Evolutionary conservation across 2,888 invertebrate genomes (phyloP).

Genomic region (Lasioglossum oenotherae): DNA sequence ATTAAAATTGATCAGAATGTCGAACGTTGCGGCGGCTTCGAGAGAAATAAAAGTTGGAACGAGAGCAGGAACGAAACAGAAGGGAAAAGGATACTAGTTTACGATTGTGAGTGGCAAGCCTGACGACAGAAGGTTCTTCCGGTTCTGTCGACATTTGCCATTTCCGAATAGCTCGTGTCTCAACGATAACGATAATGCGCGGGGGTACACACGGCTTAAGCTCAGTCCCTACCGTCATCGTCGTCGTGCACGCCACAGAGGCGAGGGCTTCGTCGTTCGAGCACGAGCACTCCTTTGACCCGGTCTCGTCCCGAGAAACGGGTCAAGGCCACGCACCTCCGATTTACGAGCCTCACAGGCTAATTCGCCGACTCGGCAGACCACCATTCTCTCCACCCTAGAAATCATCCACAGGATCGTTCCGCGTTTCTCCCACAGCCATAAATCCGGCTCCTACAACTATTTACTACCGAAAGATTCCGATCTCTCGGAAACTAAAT

Average conservation of each 20-base stretch:
- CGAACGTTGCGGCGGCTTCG: not conserved
- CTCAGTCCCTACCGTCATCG: not conserved
- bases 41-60: not conserved
- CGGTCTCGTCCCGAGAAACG: constrained; percentile 35
- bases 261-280: constrained; percentile 32
- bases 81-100: not conserved
- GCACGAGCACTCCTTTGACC: constrained; percentile 52
- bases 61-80: not conserved
- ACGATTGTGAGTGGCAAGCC: not conserved
- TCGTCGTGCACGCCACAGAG: constrained; percentile 7
- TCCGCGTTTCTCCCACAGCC: not conserved
- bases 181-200: constrained; percentile 41
- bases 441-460: not conserved
- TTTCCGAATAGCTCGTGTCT: not conserved
- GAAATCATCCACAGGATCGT: not conserved
- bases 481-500: not conserved
- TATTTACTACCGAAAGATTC: not conserved
- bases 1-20: not conserved
- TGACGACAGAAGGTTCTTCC: not conserved
- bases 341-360: not conserved
- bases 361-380: not conserved
- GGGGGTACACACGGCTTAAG: constrained; percentile 16
- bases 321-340: constrained; percentile 61
- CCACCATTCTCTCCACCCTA: not conserved
- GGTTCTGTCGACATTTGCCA: constrained; percentile 24